Evolutionary conservation across 2,888 invertebrate species (phyloP).

Genomic region (Drosophila rellima): DNA sequence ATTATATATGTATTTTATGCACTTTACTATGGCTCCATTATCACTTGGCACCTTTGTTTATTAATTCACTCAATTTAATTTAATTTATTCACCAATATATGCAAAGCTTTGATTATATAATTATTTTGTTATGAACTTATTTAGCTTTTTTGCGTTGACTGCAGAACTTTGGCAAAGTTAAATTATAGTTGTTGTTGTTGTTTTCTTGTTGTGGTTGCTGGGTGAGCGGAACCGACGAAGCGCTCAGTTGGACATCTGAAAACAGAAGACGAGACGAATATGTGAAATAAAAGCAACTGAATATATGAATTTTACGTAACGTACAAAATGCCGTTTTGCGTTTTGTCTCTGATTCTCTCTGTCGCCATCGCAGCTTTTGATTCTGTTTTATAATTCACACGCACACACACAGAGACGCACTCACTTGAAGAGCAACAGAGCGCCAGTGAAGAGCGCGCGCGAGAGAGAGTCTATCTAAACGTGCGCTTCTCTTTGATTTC

Average conservation of each 20-base stretch:
- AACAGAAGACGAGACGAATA: constrained; percentile 61
- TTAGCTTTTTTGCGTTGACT: background rate
- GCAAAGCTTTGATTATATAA: background rate
- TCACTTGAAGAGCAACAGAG: constrained; percentile 17
- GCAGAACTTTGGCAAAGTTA: constrained; percentile 18
- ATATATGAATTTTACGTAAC: constrained; percentile 69
- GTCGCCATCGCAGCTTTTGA: constrained; percentile 75
- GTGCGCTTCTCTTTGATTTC: constrained; percentile 46
- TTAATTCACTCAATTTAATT: background rate
- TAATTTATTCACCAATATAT: background rate
- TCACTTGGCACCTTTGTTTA: constrained; percentile 13
- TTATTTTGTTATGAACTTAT: background rate
- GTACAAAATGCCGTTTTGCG: constrained; percentile 67
- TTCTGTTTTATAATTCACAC: constrained; percentile 78
- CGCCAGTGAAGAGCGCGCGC: constrained; percentile 26
- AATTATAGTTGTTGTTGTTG: constrained; percentile 29
- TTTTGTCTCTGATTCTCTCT: constrained; percentile 64
- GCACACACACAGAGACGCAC: constrained; percentile 29
- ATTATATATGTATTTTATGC: constrained; percentile 27
- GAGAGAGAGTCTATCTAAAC: background rate
- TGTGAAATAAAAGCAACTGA: constrained; percentile 48
- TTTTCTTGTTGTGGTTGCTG: constrained; percentile 27
- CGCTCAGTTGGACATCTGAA: constrained; percentile 51
- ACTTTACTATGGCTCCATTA: constrained; percentile 32
- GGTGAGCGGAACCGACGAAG: constrained; percentile 41